phyloP scores from a whole-genome alignment of 1,140 invertebrate species.

The Polypedilum vanderplanki region DNA sequence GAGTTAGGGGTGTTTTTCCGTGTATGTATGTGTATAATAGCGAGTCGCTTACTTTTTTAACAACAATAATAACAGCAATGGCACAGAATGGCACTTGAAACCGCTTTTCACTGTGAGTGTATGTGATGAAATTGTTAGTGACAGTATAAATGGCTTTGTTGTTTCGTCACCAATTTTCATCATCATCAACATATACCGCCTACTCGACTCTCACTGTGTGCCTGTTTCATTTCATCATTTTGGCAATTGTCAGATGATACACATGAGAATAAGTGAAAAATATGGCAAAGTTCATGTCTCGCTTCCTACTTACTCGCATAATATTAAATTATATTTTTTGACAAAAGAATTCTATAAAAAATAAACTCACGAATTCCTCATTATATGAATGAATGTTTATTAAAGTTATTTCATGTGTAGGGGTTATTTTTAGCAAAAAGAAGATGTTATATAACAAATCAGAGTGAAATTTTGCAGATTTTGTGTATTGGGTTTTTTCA shows the following conservation, averaged over 20 bases:
- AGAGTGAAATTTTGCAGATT: no score
- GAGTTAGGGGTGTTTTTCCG: background rate
- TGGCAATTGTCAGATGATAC: background rate
- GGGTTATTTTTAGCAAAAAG: background rate
- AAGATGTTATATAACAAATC: slow-evolving; percentile 6
- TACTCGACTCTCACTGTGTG: background rate
- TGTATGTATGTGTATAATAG: background rate
- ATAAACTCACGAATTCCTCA: background rate
- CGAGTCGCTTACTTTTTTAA: slow-evolving; percentile 7
- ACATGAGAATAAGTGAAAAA: background rate
- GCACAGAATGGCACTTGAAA: background rate
- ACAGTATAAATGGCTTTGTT: slow-evolving; percentile 26
- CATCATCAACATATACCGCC: background rate
- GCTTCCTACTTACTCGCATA: background rate
- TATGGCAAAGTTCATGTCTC: background rate
- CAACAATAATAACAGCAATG: no score
- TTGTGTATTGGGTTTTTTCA: no score
- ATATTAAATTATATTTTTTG: background rate
- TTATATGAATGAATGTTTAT: slow-evolving; percentile 8
- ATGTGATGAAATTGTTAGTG: slow-evolving; percentile 22
- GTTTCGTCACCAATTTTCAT: slow-evolving; percentile 21
- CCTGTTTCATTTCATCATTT: background rate
- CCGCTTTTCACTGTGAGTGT: background rate
- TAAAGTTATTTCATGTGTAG: background rate
- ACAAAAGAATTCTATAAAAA: background rate